phyloP scores from a whole-genome alignment of 2,888 invertebrate genomes.

The Sinentomon sp. region DNA sequence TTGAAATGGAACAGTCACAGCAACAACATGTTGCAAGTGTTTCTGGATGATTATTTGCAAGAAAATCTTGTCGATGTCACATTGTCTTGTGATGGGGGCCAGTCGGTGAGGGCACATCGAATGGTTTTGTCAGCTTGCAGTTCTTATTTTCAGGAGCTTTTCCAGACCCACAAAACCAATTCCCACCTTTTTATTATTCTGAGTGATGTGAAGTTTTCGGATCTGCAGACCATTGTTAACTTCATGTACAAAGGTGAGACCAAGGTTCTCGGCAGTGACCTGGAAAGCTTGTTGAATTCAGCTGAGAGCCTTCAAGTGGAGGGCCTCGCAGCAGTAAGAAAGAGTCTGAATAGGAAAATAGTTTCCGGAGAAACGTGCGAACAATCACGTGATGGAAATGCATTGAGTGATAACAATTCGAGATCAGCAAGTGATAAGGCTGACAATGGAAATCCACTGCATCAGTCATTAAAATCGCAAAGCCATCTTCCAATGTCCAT shows the following conservation, averaged over 20 bases:
- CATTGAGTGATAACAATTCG: no score
- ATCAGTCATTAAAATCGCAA: no score
- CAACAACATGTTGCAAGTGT: slow-evolving; percentile 23
- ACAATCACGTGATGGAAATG: no score
- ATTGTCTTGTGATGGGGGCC: slow-evolving; percentile 24
- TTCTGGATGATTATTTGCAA: slow-evolving; percentile 22
- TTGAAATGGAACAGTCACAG: slow-evolving; percentile 26
- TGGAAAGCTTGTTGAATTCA: slow-evolving; percentile 22
- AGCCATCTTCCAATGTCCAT: no score
- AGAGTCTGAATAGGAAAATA: no score
- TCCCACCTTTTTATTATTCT: slow-evolving; percentile 24
- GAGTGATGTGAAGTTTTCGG: slow-evolving; percentile 22
- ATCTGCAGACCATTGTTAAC: slow-evolving; percentile 23
- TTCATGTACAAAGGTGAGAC: slow-evolving; percentile 27
- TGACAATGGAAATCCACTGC: no score
- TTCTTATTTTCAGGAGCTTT: slow-evolving; percentile 24
- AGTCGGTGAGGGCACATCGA: slow-evolving; percentile 25
- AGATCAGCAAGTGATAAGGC: no score
- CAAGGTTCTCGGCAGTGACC: slow-evolving; percentile 20
- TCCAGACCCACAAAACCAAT: slow-evolving; percentile 20
- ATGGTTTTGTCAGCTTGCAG: slow-evolving; percentile 26
- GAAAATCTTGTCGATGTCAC: slow-evolving; percentile 25
- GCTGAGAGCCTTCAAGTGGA: slow-evolving; percentile 25
- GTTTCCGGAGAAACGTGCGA: no score
- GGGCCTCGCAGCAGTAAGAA: slow-evolving; percentile 23